Conservation (phyloP, 2,888 invertebrate genomes). For the Vandiemenella viatica region DNA sequence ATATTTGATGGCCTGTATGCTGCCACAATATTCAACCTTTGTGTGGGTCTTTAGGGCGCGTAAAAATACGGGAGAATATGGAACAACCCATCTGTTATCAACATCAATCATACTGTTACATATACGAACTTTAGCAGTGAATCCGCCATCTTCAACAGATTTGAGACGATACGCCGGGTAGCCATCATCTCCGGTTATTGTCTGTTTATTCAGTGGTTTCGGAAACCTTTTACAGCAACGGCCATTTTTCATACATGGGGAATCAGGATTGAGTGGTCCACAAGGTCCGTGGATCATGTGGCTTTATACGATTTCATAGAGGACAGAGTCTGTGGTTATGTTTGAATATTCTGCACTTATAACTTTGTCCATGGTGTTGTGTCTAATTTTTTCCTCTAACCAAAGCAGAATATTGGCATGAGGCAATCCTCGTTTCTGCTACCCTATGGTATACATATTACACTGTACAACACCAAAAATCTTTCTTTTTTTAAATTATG, state of each 20-base stretch:
- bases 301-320: constrained; percentile 16
- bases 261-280: constrained; percentile 21
- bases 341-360: constrained; percentile 26
- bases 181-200: not conserved
- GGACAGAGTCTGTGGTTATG: constrained; percentile 18
- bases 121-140: too few relatives aligned
- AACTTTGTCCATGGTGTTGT: constrained; percentile 21
- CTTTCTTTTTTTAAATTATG: constrained; percentile 15
- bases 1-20: not conserved
- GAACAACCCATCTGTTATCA: not conserved
- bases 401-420: constrained; percentile 21
- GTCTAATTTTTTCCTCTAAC: constrained; percentile 18
- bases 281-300: constrained; percentile 25
- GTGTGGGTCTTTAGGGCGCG: not conserved
- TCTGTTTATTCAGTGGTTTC: not conserved
- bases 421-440: constrained; percentile 24
- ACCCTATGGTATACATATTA: constrained; percentile 20
- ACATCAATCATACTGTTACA: not conserved
- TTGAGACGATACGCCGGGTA: not conserved
- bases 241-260: constrained; percentile 26
- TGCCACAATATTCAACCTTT: not conserved
- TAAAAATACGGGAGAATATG: not conserved
- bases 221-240: not conserved
- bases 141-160: not conserved
- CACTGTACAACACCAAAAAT: constrained; percentile 19